Percentiles rank a stretch among this genome's conserved stretches.
phyloP scores from a whole-genome alignment of 1,140 invertebrate genomes.

The Meloidogyne floridensis region DNA sequence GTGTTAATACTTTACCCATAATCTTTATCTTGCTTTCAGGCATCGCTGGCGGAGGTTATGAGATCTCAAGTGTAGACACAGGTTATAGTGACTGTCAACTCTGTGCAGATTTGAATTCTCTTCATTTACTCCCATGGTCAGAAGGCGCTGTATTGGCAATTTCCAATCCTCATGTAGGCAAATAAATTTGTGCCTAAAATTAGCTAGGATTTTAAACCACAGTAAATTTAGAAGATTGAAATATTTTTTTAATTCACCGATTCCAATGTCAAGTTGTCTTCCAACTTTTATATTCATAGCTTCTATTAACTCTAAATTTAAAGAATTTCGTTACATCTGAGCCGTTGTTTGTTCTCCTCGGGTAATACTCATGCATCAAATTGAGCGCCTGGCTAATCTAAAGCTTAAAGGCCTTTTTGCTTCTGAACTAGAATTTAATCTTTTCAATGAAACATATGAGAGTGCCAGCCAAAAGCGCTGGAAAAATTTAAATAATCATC shows the following conservation, averaged over 20 bases:
- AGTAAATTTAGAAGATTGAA: too few relatives aligned
- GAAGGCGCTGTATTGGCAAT: constrained; percentile 8
- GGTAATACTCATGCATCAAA: constrained; percentile 1
- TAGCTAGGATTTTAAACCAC: too few relatives aligned
- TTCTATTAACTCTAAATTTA: too few relatives aligned
- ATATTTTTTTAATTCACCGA: too few relatives aligned
- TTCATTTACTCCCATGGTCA: constrained; percentile 24
- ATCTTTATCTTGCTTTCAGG: not conserved
- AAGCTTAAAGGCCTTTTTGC: constrained; percentile 14
- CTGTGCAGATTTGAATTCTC: not conserved
- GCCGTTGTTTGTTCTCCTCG: constrained; percentile 17
- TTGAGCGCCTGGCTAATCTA: not conserved
- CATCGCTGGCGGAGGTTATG: not conserved
- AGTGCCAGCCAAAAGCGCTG: constrained; percentile 22
- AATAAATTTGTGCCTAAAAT: too few relatives aligned
- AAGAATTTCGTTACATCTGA: not conserved
- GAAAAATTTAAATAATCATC: constrained; percentile 9
- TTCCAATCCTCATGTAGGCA: not conserved
- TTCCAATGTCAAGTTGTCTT: too few relatives aligned
- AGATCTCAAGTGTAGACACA: not conserved
- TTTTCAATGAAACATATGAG: constrained; percentile 16
- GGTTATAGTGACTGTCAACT: constrained; percentile 1
- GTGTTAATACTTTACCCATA: too few relatives aligned
- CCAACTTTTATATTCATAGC: too few relatives aligned
- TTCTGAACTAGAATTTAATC: constrained; percentile 17